Evolutionary conservation across 1,140 invertebrate species (phyloP).

Genomic region (Zaprionus ornatus): DNA sequence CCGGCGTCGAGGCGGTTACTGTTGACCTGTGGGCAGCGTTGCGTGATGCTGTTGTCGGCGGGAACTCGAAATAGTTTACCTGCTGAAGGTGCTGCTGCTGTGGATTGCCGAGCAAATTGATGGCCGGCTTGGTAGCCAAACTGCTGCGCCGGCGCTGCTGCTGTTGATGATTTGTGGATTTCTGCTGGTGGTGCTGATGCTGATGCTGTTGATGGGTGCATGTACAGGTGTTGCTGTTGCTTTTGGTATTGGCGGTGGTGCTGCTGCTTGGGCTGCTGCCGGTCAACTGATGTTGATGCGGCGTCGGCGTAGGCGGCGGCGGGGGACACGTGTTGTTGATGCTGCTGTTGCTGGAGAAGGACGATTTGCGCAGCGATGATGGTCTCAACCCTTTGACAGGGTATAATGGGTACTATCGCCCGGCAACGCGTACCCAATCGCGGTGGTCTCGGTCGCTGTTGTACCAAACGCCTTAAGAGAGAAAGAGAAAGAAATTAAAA

Average conservation of each 20-base stretch:
- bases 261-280: constrained; percentile 54
- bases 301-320: constrained; percentile 78
- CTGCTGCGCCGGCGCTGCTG: constrained; percentile 49
- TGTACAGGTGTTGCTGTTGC: constrained; percentile 45
- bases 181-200: constrained; percentile 36
- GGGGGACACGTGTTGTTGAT: constrained; percentile 80
- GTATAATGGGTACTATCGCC: constrained; percentile 84
- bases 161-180: constrained; percentile 39
- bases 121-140: constrained; percentile 68
- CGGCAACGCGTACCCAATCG: constrained; percentile 84
- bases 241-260: constrained; percentile 46
- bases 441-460: constrained; percentile 83
- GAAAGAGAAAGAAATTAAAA: not conserved
- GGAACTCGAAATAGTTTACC: constrained; percentile 79
- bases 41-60: constrained; percentile 49
- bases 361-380: constrained; percentile 83
- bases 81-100: constrained; percentile 37
- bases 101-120: constrained; percentile 75
- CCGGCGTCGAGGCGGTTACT: constrained; percentile 68
- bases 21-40: constrained; percentile 27
- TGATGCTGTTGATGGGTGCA: constrained; percentile 32
- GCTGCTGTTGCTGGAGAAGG: constrained; percentile 75
- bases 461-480: constrained; percentile 81
- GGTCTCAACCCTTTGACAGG: constrained; percentile 83
- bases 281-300: constrained; percentile 71